Conservation (phyloP, 2,888 invertebrate genomes). For the Ferrisia virgata region DNA sequence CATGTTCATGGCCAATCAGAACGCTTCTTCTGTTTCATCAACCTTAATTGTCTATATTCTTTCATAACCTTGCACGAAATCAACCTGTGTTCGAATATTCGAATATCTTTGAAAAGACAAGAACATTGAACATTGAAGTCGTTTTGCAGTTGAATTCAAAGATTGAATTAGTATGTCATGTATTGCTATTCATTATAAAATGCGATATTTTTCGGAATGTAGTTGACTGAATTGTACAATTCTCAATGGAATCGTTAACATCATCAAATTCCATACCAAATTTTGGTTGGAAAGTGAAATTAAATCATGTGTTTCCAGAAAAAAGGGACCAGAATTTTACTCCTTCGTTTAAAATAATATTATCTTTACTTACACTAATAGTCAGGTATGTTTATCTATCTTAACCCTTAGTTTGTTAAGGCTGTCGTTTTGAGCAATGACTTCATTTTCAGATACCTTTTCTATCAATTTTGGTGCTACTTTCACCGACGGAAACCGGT, state of each 20-base stretch:
- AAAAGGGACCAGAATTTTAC: constrained; percentile 66
- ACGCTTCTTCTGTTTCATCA: no score
- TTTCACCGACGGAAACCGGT: constrained; percentile 66
- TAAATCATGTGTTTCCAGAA: constrained; percentile 73
- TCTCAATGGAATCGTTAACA: neutral
- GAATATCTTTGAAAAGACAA: no score
- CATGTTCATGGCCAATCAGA: no score
- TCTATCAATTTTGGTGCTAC: constrained; percentile 65
- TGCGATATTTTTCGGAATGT: neutral
- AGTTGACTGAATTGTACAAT: neutral
- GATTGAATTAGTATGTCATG: no score
- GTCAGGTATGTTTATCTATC: constrained; percentile 60
- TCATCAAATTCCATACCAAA: constrained; percentile 55
- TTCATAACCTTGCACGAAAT: no score
- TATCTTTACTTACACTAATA: constrained; percentile 67
- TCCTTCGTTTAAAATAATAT: constrained; percentile 67
- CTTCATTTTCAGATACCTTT: constrained; percentile 62
- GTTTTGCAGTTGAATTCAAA: no score
- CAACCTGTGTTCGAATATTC: no score
- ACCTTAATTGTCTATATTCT: no score
- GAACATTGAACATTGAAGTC: no score
- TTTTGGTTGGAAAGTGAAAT: constrained; percentile 69
- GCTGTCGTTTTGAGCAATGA: constrained; percentile 26
- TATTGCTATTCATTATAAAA: no score
- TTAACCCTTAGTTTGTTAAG: neutral